Percentiles rank a stretch among this genome's conserved stretches.
Conservation (phyloP, 2,888 invertebrate species). For the Tyria jacobaeae region DNA sequence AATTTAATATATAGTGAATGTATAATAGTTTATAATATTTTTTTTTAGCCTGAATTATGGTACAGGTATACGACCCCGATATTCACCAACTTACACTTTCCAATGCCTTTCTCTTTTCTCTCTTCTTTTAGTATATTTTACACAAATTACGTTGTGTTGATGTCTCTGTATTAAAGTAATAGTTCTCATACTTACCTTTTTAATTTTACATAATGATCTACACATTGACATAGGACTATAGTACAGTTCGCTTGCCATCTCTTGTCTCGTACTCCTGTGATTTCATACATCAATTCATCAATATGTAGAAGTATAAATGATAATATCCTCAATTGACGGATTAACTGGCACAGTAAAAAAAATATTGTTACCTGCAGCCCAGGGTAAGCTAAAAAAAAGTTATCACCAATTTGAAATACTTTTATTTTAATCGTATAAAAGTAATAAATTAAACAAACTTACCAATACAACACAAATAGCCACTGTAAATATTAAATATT, state of each 20-base stretch:
- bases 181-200: slow-evolving; percentile 61
- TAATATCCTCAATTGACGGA: slow-evolving; percentile 73
- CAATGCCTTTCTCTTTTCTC: too few species aligned
- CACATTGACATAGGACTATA: slow-evolving; percentile 64
- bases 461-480: slow-evolving; percentile 75
- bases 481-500: slow-evolving; percentile 72
- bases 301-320: slow-evolving; percentile 68
- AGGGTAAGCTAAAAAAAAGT: slow-evolving; percentile 71
- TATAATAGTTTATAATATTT: too few species aligned
- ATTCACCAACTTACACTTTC: too few species aligned
- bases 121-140: too few species aligned
- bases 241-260: slow-evolving; percentile 67
- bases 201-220: slow-evolving; percentile 69
- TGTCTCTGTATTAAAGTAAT: neutral
- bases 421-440: neutral
- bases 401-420: too few species aligned
- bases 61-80: too few species aligned
- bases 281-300: slow-evolving; percentile 64
- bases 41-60: too few species aligned
- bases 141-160: neutral
- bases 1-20: too few species aligned
- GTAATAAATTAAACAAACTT: slow-evolving; percentile 36
- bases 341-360: slow-evolving; percentile 69
- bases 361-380: slow-evolving; percentile 75
- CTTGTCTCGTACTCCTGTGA: slow-evolving; percentile 47